Percentiles rank a stretch among this genome's conserved stretches.
These are phyloP conservation scores for Phyllostomus discolor DNA, from an alignment of 2,113 vertebrate genomes.

Conservation along the genomic window DNA sequence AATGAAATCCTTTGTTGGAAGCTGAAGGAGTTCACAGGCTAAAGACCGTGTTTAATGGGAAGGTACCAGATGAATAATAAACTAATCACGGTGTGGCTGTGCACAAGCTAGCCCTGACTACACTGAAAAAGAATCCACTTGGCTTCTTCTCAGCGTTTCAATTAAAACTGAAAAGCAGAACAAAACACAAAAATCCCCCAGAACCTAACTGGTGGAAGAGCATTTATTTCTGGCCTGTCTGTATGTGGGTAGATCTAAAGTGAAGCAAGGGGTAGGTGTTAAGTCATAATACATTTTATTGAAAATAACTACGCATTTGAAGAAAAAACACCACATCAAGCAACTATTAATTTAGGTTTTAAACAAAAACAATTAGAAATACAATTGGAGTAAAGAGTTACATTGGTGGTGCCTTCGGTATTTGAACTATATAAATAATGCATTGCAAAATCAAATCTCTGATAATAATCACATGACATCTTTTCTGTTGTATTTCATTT, in stretches of 20 bases:
- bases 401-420: neutral
- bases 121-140: conserved; percentile 17
- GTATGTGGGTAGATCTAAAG: neutral
- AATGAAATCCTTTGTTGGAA: conserved; percentile 70
- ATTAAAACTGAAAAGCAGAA: conserved; percentile 1
- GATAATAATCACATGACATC: neutral
- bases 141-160: neutral
- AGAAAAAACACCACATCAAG: neutral
- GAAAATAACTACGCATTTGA: neutral
- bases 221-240: neutral
- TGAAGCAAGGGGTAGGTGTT: neutral
- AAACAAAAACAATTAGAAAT: neutral
- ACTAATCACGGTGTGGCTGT: conserved; percentile 53
- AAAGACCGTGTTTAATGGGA: conserved; percentile 56
- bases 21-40: conserved; percentile 60
- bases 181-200: neutral
- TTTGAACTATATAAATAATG: neutral
- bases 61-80: conserved; percentile 53
- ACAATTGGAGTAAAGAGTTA: neutral
- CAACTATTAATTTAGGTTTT: neutral
- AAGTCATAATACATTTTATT: neutral
- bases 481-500: neutral
- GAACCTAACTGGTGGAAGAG: neutral
- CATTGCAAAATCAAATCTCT: neutral
- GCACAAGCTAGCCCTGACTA: conserved; percentile 1